Percentiles rank a stretch among this genome's conserved stretches.
Conservation (phyloP, 2,797 vertebrate genomes). For the Orestias chungarensis region DNA sequence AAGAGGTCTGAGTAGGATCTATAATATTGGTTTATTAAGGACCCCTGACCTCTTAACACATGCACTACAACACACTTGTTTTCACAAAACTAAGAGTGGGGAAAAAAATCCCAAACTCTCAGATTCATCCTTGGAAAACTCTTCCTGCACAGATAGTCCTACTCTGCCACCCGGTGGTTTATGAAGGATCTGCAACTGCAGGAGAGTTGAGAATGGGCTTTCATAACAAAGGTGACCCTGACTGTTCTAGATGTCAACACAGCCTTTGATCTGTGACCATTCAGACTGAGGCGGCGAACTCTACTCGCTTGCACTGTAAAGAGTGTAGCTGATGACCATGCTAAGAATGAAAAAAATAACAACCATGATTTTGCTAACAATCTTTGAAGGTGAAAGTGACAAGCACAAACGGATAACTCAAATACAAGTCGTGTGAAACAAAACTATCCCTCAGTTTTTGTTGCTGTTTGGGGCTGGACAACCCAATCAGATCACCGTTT, state of each 20-base stretch:
- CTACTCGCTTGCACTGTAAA: not conserved
- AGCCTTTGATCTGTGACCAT: slow-evolving; percentile 2
- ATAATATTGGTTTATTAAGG: not conserved
- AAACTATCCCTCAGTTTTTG: not conserved
- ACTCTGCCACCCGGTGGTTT: slow-evolving; percentile 63
- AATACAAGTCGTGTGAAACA: not conserved
- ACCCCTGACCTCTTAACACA: not conserved
- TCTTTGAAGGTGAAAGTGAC: not conserved
- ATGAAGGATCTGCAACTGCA: slow-evolving; percentile 24
- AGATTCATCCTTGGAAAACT: not conserved
- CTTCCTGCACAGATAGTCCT: slow-evolving; percentile 14
- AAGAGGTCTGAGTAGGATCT: slow-evolving; percentile 68
- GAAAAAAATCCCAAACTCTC: not conserved
- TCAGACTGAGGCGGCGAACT: not conserved
- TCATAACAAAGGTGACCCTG: not conserved
- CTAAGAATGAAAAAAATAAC: not conserved
- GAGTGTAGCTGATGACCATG: not conserved
- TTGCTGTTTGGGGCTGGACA: not conserved
- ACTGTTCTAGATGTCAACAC: slow-evolving; percentile 2
- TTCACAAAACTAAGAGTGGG: not conserved
- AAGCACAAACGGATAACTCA: not conserved
- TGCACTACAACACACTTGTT: not conserved
- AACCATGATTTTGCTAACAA: no score
- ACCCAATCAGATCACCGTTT: not conserved
- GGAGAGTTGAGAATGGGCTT: not conserved